These are phyloP conservation scores for Latrodectus elegans DNA, from an alignment of 2,888 invertebrate genomes.

Conservation along the genomic window DNA sequence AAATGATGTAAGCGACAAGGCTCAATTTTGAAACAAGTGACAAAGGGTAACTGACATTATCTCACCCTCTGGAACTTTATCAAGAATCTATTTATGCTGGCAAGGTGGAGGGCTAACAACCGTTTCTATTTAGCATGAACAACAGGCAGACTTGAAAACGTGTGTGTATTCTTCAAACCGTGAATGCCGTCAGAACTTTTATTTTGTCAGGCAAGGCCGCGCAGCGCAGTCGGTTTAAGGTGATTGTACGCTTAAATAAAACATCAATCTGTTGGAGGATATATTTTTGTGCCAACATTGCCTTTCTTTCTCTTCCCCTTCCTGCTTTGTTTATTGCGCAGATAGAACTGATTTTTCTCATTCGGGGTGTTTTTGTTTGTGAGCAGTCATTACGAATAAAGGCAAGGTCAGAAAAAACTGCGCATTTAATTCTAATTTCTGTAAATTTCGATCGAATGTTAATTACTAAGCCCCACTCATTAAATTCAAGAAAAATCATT, in stretches of 20 bases:
- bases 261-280: constrained; percentile 4
- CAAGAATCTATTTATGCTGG: constrained; percentile 61
- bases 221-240: not conserved
- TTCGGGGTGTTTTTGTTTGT: too few relatives aligned
- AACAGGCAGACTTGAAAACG: constrained; percentile 27
- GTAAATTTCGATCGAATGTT: too few relatives aligned
- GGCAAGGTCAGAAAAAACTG: too few relatives aligned
- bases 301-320: too few relatives aligned
- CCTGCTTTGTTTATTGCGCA: too few relatives aligned
- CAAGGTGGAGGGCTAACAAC: constrained; percentile 39
- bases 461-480: too few relatives aligned
- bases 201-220: not conserved
- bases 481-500: too few relatives aligned
- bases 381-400: too few relatives aligned
- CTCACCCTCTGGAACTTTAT: constrained; percentile 38
- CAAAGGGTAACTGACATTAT: constrained; percentile 53
- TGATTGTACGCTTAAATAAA: not conserved
- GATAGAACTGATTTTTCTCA: too few relatives aligned
- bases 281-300: not conserved
- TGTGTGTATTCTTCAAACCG: not conserved
- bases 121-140: constrained; percentile 56
- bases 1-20: not conserved
- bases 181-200: too few relatives aligned
- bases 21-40: not conserved
- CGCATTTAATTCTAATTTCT: too few relatives aligned